Evolutionary conservation across 2,113 vertebrate genomes (phyloP).

Genomic region (Dendrocopos noguchii): DNA sequence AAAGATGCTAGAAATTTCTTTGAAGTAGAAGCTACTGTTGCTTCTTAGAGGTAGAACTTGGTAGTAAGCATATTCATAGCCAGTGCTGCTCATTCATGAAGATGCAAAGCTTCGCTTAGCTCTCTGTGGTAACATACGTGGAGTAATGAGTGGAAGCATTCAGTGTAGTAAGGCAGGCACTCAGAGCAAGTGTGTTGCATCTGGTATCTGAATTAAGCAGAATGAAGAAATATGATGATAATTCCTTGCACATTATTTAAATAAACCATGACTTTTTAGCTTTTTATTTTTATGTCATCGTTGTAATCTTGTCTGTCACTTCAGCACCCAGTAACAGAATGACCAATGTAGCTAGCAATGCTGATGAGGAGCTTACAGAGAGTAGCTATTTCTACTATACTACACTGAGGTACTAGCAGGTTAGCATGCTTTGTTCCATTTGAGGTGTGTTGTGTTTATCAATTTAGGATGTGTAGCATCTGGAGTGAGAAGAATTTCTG

Average conservation of each 20-base stretch:
- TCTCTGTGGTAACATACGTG: rapidly evolving
- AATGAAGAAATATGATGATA: background rate
- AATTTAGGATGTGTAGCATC: background rate
- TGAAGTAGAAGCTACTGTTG: rapidly evolving
- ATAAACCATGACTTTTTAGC: too few species aligned
- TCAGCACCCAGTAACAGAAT: background rate
- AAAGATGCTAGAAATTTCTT: background rate
- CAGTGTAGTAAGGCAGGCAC: background rate
- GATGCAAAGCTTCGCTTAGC: background rate
- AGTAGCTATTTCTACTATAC: background rate
- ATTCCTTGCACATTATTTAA: background rate
- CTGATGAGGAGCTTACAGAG: background rate
- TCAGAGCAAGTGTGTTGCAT: background rate
- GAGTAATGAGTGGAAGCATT: background rate
- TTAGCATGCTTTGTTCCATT: background rate
- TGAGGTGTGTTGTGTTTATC: background rate
- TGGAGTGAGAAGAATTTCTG: background rate
- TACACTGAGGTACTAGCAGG: background rate
- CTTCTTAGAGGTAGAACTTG: background rate
- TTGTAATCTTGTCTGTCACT: background rate
- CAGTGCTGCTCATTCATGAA: background rate
- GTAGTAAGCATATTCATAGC: background rate
- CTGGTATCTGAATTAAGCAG: background rate
- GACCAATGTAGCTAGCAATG: too few species aligned
- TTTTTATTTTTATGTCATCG: background rate